Conservation (phyloP, 2,113 vertebrate species). For the Melanerpes formicivorus region DNA sequence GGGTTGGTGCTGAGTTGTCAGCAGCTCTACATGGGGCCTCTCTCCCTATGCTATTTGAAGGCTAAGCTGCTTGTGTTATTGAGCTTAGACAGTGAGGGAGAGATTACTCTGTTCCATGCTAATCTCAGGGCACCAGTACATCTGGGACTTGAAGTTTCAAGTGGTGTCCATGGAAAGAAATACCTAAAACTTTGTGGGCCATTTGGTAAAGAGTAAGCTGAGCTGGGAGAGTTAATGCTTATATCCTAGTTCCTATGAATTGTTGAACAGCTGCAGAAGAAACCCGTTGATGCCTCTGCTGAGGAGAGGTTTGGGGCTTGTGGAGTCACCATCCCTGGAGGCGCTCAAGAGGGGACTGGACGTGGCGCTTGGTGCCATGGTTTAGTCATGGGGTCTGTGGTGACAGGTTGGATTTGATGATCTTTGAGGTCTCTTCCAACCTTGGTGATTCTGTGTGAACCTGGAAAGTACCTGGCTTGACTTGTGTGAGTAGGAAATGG, state of each 20-base stretch:
- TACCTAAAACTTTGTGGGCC: neutral
- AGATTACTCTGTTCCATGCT: neutral
- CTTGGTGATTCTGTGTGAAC: neutral
- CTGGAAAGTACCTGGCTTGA: conserved; percentile 27
- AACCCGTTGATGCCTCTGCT: neutral
- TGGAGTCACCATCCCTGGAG: too few relatives aligned
- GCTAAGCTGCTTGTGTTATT: neutral
- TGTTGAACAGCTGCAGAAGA: neutral
- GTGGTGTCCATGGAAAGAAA: neutral
- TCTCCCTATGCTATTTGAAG: neutral
- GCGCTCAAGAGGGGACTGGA: too few relatives aligned
- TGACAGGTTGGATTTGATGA: too few relatives aligned
- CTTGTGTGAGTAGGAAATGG: neutral
- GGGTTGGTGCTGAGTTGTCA: neutral
- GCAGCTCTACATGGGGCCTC: fast-evolving
- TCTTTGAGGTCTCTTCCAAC: too few relatives aligned
- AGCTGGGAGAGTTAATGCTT: neutral
- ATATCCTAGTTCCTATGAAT: neutral
- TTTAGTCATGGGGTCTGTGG: too few relatives aligned
- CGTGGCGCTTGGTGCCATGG: too few relatives aligned
- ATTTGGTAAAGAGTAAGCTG: neutral
- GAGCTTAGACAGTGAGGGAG: neutral
- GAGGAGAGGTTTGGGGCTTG: neutral
- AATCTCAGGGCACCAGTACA: too few relatives aligned
- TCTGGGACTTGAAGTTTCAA: neutral